Conservation (phyloP, 2,888 invertebrate genomes). For the Capitulum mitella region DNA sequence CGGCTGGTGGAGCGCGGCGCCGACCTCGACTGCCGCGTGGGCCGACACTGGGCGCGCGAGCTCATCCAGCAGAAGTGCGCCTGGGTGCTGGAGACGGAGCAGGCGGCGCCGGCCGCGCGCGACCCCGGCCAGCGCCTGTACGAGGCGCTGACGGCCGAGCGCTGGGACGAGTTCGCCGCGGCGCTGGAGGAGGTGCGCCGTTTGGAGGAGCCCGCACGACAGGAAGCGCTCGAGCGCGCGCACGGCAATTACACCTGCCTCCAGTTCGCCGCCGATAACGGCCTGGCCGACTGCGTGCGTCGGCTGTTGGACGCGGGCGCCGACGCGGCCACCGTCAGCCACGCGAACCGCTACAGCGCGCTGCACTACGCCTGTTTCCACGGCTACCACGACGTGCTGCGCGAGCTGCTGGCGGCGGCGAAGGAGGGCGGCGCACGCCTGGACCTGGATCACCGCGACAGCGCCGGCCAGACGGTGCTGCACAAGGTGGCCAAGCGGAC, state of each 20-base stretch:
- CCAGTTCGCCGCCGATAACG: constrained; percentile 35
- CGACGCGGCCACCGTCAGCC: background rate
- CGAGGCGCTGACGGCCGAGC: background rate
- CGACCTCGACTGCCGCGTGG: constrained; percentile 30
- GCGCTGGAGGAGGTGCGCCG: constrained; percentile 23
- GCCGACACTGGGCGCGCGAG: constrained; percentile 30
- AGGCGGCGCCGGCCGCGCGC: constrained; percentile 17
- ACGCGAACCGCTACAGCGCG: background rate
- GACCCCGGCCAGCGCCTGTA: background rate
- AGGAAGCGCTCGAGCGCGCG: constrained; percentile 32
- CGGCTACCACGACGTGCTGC: constrained; percentile 32
- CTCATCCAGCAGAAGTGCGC: constrained; percentile 31
- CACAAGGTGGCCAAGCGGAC: constrained; percentile 34
- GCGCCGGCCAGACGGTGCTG: constrained; percentile 35
- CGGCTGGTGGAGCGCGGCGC: constrained; percentile 32
- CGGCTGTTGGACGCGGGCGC: constrained; percentile 55
- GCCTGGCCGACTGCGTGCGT: constrained; percentile 49
- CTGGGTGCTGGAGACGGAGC: constrained; percentile 30
- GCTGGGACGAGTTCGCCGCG: constrained; percentile 26
- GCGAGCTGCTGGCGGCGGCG: constrained; percentile 28
- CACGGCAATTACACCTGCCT: constrained; percentile 34
- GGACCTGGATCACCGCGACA: constrained; percentile 28
- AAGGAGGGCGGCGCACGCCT: constrained; percentile 23
- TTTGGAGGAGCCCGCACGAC: background rate
- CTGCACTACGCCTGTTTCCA: constrained; percentile 23